Base-by-base conservation (phyloP, 2,888 invertebrate species). In the Acanthococcus lagerstroemiae region DNA sequence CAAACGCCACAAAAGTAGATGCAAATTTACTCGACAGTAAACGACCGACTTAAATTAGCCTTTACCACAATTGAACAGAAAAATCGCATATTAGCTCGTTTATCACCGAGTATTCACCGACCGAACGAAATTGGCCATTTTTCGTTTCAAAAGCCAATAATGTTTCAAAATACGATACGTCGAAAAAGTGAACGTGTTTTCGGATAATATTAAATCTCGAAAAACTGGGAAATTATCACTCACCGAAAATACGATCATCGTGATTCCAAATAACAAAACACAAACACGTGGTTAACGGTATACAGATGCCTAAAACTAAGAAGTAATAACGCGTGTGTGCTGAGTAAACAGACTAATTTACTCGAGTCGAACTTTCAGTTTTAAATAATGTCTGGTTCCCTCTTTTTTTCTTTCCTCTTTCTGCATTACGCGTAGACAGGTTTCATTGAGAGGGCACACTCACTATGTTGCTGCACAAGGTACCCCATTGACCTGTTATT, bases 401-500 rank as follows among this genome's bases (percentile, higher is more conserved):
- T 52, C 52, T 22, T 52, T 24, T 22, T 6, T 52, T 22, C 22
- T 24, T 22, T 22, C 24, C 52, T 52, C 52, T 52, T 24, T 24
- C 15, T 50, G 48, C 50, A 61, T 61, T 48, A 50, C 61, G 27
- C 48, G 24, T 30, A 26, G 57, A 44, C 44, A 57, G 57, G 57
- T 44, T 50, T 26, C 48, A 22, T 22, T 24, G 27, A 50, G 27
- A 50, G 50, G 50, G 25, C 30, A 19, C 50, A 61, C 17, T 61
- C 27, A 61, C 27, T 19, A 22, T 24, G 27, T 26, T 26, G 19
- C 61, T 27, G 50, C 50, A 50, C 48, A 61, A 50, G 27, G 61
- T 61, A 50, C 61, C 61, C 61, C 50, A 61, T 48, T 61, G 61
- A 61, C 61, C 61, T 50, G 61, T 61, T 48, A 61, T 50, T 61